A percentile compares a stretch with the other conserved stretches of the same genome.
phyloP scores from a whole-genome alignment of 2,797 vertebrate species.

The Taeniopygia guttata region DNA sequence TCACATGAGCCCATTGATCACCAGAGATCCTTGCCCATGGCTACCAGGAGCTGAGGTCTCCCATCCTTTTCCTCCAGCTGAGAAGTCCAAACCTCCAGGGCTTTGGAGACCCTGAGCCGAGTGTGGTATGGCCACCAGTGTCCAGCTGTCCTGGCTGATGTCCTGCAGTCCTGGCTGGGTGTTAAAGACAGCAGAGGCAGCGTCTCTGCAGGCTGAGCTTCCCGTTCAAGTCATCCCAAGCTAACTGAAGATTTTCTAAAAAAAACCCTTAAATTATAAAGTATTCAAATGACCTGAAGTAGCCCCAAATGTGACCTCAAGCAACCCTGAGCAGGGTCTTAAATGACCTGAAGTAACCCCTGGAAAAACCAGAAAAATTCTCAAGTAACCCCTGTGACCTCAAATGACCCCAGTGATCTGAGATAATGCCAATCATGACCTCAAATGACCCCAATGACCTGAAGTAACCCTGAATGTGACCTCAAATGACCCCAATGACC shows the following conservation, averaged over 20 bases:
- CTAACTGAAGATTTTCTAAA: too few species aligned
- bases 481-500: background rate
- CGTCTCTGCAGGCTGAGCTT: fast-evolving
- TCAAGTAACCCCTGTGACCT: too few species aligned
- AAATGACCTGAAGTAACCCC: too few species aligned
- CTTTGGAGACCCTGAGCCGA: fast-evolving
- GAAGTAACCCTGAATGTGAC: too few species aligned
- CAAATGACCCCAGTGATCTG: too few species aligned
- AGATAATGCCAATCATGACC: too few species aligned
- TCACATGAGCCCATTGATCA: background rate
- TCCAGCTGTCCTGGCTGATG: background rate
- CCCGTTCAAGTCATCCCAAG: background rate
- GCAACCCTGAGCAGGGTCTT: too few species aligned
- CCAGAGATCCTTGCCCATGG: fast-evolving
- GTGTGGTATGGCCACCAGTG: fast-evolving
- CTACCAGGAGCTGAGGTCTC: fast-evolving
- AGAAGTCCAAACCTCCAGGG: fast-evolving
- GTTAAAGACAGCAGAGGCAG: background rate
- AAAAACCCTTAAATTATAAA: background rate
- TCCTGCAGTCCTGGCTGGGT: background rate
- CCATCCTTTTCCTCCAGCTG: background rate
- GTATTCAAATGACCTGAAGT: background rate
- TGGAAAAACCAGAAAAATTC: too few species aligned
- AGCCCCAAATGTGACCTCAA: too few species aligned
- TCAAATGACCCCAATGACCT: too few species aligned